Evolutionary conservation across 2,888 invertebrate species (phyloP).

Genomic region (Agapostemon virescens): DNA sequence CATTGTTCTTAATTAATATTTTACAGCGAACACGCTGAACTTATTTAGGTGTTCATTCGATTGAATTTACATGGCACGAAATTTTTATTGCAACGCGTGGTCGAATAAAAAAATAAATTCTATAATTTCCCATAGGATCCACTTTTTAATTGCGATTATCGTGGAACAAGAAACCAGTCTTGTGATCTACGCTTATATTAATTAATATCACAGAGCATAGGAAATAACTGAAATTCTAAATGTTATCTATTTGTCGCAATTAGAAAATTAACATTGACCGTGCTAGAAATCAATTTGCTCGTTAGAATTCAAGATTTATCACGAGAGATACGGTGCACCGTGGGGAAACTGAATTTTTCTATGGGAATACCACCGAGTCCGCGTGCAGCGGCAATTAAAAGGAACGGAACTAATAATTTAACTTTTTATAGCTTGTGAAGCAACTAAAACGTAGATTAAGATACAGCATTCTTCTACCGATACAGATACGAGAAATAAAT

Average conservation of each 20-base stretch:
- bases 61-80: too few relatives aligned
- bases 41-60: not conserved
- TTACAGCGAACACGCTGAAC: too few relatives aligned
- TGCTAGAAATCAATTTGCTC: not conserved
- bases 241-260: not conserved
- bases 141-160: not conserved
- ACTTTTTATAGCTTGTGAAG: not conserved
- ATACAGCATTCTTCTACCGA: conserved; percentile 1
- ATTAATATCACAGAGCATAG: not conserved
- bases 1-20: too few relatives aligned
- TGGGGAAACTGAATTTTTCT: conserved; percentile 9
- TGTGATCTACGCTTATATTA: not conserved
- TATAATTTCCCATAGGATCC: not conserved
- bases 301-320: not conserved
- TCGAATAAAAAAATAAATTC: not conserved
- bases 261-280: not conserved
- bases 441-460: conserved; percentile 2
- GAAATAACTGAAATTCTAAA: not conserved
- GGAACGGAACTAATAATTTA: conserved; percentile 18
- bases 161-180: not conserved
- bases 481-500: not conserved
- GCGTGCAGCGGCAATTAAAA: conserved; percentile 1
- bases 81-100: not conserved
- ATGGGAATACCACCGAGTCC: not conserved
- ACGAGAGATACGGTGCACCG: not conserved